Evolutionary conservation across 2,797 vertebrate genomes (phyloP).

Genomic region (Podarcis lilfordi): DNA sequence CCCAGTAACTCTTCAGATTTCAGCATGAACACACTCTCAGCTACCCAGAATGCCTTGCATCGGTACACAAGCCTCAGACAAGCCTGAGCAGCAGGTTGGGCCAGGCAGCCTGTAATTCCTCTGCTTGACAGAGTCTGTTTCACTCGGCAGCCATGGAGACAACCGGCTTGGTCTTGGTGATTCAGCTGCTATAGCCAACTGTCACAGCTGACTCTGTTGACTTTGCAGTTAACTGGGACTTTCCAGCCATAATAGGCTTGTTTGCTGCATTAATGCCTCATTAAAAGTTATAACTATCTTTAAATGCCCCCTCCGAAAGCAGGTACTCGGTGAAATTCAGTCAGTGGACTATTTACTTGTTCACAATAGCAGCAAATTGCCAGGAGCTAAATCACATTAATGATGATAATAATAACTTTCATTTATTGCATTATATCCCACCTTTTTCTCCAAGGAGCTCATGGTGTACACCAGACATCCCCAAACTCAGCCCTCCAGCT

Average conservation of each 20-base stretch:
- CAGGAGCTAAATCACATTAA: background rate
- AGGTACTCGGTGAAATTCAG: background rate
- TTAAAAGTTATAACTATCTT: background rate
- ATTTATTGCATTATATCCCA: background rate
- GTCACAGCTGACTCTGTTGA: background rate
- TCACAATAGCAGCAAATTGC: background rate
- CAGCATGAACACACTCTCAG: too few species aligned
- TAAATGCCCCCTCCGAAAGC: background rate
- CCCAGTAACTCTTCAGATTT: background rate
- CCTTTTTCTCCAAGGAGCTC: too few species aligned
- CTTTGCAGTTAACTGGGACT: background rate
- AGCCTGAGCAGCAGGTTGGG: background rate
- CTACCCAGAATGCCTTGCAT: background rate
- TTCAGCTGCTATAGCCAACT: background rate
- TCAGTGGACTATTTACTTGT: background rate
- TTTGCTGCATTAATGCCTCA: background rate
- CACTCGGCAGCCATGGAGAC: too few species aligned
- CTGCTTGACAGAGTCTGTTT: background rate
- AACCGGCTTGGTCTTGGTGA: too few species aligned
- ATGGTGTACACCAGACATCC: too few species aligned
- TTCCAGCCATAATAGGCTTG: background rate
- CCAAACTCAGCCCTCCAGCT: too few species aligned
- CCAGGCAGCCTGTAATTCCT: background rate
- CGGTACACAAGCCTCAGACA: background rate
- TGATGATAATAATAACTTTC: background rate